Evolutionary conservation across 37 sponge, comb jelly and placozoan genomes (phyloP).

Genomic region (Haliclona indistincta): DNA sequence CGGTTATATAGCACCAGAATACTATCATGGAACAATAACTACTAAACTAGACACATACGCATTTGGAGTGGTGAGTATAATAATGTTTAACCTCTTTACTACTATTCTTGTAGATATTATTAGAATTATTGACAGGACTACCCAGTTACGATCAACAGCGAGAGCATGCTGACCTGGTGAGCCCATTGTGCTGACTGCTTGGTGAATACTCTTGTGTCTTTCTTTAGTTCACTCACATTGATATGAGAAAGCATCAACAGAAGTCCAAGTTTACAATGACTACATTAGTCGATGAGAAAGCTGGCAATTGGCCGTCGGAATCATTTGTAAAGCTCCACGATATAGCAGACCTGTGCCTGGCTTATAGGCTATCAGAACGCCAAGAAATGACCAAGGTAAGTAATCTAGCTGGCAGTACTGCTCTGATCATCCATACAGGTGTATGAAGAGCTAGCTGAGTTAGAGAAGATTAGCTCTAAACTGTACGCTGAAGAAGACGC

Average conservation of each 20-base stretch:
- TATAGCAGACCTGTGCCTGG: constrained; percentile 59
- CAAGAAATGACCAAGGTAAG: no score
- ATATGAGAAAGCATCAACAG: constrained; percentile 41
- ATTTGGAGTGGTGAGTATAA: constrained; percentile 87
- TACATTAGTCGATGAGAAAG: constrained; percentile 61
- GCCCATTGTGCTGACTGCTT: neutral
- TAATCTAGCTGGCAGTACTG: no score
- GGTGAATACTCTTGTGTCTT: neutral
- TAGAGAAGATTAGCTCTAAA: no score
- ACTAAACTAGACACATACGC: constrained; percentile 85
- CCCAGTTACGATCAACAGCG: neutral
- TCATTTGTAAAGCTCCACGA: constrained; percentile 53
- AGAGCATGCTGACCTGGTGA: constrained; percentile 1
- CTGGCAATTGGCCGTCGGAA: constrained; percentile 76
- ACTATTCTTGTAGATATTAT: neutral
- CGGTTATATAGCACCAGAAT: constrained; percentile 95
- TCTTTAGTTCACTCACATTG: constrained; percentile 61
- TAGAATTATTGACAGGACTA: constrained; percentile 5
- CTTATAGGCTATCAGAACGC: no score
- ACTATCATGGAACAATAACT: constrained; percentile 81
- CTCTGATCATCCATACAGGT: no score
- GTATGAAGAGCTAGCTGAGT: no score
- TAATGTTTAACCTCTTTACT: neutral
- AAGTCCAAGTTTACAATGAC: constrained; percentile 26
- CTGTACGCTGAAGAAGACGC: no score